Evolutionary conservation across 2,888 invertebrate genomes (phyloP), one percentile per base, ranked within the genome.

Genomic region (Lasioglossum calceatum): DNA sequence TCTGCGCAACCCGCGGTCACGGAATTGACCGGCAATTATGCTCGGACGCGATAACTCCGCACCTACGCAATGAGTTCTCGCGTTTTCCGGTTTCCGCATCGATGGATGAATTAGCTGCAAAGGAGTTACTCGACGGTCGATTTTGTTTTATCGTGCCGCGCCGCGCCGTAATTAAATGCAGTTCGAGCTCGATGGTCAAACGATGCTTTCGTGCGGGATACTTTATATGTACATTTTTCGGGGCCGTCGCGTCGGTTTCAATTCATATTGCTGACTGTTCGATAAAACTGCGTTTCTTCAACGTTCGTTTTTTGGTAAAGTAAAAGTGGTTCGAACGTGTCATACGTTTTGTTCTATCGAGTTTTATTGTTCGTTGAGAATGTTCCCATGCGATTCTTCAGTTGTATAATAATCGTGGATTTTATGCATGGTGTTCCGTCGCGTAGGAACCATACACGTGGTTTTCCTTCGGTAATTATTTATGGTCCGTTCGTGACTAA

Each of bases 1-100:
- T n/a, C 12, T 32, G 23, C 39, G 23, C 39, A 23, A 47, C 19
- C 58, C 71, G 71, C 61, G 61, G 36, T 70, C 64, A 54, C 70
- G 23, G 32, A 71, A 87, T 86, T 79, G 86, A 36, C 81, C 81
- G 72, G 67, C 85, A 85, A 85, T 86, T 85, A 85, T 85, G 75
- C 54, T 74, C 76, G 36, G 75, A 54, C 61, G 44, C n/a, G 54
- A 82, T 82, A 82, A 78, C 78, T 67, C 23, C 47, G 81, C n/a
- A n/a, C 10, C 54, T 54, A 54, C n/a, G 54, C 54, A 10, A 16
- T 16, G 42, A 36, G 67, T 54, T 54, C n/a, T 54, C 54, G 23
- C 54, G 36, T 19, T 36, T 32, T n/a, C 54, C 23, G 54, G 8
- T 54, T 54, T 54, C 54, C 54, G 54, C 54, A 8, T n/a, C 54